Evolutionary conservation across 2,797 vertebrate species (phyloP).

Genomic region (Tenualosa thibaudeaui): DNA sequence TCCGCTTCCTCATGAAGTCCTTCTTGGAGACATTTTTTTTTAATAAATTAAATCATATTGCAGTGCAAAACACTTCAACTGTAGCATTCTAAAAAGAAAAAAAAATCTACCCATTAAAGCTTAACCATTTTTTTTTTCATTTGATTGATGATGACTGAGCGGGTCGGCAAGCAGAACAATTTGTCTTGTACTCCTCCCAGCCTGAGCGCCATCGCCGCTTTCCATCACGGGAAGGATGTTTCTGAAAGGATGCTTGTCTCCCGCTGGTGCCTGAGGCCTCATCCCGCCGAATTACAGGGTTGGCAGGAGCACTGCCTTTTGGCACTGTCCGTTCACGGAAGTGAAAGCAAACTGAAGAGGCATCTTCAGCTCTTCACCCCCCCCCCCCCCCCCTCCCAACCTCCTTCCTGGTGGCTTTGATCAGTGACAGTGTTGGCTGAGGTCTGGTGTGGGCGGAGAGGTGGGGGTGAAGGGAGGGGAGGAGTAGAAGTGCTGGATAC

Average conservation of each 20-base stretch:
- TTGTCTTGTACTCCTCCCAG: not conserved
- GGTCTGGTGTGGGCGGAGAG: not conserved
- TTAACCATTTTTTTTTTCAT: not conserved
- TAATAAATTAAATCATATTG: not conserved
- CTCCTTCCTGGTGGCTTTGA: not conserved
- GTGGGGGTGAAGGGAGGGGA: not conserved
- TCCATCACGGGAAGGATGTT: not conserved
- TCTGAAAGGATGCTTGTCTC: not conserved
- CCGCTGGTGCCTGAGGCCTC: not conserved
- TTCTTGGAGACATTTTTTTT: not conserved
- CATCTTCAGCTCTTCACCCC: not conserved
- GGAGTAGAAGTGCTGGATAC: not conserved
- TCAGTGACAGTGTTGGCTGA: not conserved
- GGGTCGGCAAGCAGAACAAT: not conserved
- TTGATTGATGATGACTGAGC: not conserved
- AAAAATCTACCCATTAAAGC: not conserved
- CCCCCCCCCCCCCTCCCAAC: not conserved
- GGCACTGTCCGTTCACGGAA: not conserved
- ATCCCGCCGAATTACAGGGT: not conserved
- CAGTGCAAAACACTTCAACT: not conserved
- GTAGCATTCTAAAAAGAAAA: not conserved
- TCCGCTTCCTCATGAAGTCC: not conserved
- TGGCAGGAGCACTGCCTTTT: not conserved
- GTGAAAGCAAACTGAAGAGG: slow-evolving; percentile 6
- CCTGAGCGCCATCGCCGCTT: too few relatives aligned